Evolutionary conservation across 2,113 vertebrate species (phyloP).

Genomic region (Emydura subglobosa): DNA sequence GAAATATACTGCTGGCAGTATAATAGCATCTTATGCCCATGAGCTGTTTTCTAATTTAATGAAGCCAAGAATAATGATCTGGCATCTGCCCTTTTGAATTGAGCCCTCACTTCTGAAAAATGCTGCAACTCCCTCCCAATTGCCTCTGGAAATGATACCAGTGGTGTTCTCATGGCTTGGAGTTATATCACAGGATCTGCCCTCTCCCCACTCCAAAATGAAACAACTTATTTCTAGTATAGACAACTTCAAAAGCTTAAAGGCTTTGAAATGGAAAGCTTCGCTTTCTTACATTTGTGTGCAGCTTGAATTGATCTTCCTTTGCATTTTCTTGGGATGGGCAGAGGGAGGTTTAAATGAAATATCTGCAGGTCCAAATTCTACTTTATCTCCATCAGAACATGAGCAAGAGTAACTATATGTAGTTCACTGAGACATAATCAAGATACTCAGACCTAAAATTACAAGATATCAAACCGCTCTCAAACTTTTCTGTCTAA

Average conservation of each 20-base stretch:
- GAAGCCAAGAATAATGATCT: constrained; percentile 67
- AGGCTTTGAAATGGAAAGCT: constrained; percentile 17
- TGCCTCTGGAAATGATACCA: constrained; percentile 14
- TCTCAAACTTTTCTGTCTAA: not conserved
- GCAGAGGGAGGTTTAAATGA: not conserved
- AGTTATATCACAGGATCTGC: constrained; percentile 2
- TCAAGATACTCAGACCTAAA: not conserved
- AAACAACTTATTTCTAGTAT: not conserved
- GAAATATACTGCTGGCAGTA: constrained; percentile 45
- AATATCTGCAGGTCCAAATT: not conserved
- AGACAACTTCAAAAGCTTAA: constrained; percentile 32
- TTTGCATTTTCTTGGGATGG: not conserved
- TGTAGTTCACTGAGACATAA: not conserved
- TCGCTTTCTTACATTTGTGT: not conserved
- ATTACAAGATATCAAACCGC: not conserved
- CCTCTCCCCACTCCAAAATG: not conserved
- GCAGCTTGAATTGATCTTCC: not conserved
- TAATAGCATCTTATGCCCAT: constrained; percentile 52
- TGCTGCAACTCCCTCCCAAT: constrained; percentile 17
- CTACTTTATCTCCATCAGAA: not conserved
- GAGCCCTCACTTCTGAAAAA: constrained; percentile 14
- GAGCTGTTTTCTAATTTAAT: constrained; percentile 56
- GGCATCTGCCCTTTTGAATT: constrained; percentile 54
- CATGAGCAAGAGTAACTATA: not conserved
- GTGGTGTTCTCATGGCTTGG: not conserved